A percentile compares a stretch with the other conserved stretches of the same genome.
Conservation (phyloP, 2,888 invertebrate species). For the Drosophila borealis region DNA sequence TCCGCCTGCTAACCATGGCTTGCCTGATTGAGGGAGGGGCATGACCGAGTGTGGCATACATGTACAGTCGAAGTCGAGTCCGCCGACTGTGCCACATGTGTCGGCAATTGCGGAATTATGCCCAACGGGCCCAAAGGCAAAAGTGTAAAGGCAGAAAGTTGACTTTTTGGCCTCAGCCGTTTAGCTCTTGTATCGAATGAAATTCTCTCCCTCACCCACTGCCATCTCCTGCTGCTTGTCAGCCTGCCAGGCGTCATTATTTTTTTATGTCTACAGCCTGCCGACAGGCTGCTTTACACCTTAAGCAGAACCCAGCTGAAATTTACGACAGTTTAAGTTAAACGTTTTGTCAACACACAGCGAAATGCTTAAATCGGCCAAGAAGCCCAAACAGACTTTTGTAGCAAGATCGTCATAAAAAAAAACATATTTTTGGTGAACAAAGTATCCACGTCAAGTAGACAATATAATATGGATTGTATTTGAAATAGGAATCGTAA, state of each 20-base stretch:
- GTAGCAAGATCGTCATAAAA: no score
- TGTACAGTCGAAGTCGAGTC: conserved; percentile 6
- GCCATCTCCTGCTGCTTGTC: neutral
- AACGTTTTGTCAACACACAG: conserved; percentile 41
- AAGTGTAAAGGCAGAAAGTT: conserved; percentile 54
- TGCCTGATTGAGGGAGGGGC: conserved; percentile 62
- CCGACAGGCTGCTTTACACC: conserved; percentile 37
- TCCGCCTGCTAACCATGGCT: conserved; percentile 26
- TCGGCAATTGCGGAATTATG: conserved; percentile 82
- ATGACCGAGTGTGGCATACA: conserved; percentile 35
- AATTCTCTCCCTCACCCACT: neutral
- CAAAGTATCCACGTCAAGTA: no score
- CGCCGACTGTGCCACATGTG: conserved; percentile 62
- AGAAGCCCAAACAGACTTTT: neutral
- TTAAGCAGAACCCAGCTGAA: conserved; percentile 45
- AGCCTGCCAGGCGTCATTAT: conserved; percentile 38
- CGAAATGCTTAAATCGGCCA: neutral
- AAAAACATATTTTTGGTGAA: no score
- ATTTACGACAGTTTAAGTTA: conserved; percentile 69
- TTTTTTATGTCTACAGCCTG: conserved; percentile 57
- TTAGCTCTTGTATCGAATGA: conserved; percentile 35
- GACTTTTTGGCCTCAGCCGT: conserved; percentile 60
- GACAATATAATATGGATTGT: no score
- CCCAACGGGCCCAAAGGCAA: conserved; percentile 69
- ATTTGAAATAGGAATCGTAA: no score